Evolutionary conservation across 2,888 invertebrate genomes (phyloP), one percentile per base, ranked within the genome.

Genomic region (Drosophila anceps): DNA sequence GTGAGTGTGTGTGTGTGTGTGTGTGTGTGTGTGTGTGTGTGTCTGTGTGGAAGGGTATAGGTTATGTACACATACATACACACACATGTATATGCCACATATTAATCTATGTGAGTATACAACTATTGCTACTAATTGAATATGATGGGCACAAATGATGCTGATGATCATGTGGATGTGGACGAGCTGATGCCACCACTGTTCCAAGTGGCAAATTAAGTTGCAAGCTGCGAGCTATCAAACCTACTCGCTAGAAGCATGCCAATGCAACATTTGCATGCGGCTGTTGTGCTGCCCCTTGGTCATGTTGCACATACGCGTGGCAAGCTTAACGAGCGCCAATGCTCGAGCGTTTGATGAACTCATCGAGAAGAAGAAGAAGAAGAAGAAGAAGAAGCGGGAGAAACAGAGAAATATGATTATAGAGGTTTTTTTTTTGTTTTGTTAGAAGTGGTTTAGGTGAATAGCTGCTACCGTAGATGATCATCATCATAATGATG

Each of bases 111-210:
- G 77, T n/a, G n/a, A n/a, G n/a, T 74, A 66, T 78, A 83, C 15
- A 27, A 10, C 46, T 27, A 73, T 80, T 80, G 79, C 73, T 55
- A 73, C 89, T 89, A 86, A 86, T 86, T 86, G 86, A 86, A 84
- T 89, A 84, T 81, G 84, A 89, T 86, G 80, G 87, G 80, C 86
- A 82, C 82, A 86, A 86, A 31, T 20, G 50, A 18, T 20, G 50
- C 84, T 86, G 84, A 81, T 77, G 76, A 31, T n/a, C 7, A 2
- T 15, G 29, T 29, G 46, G 44, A 20, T 43, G 43, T 15, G 24
- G 27, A 2, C 29, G 48, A 70, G n/a, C n/a, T 73, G 72, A 64
- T 73, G n/a, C 37, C 48, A 18, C 31, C 48, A 18, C 31, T 50
- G 50, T 8, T 35, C 5, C 51, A 53, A 53, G 24, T 53, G 31